Evolutionary conservation across 2,113 vertebrate genomes (phyloP), one percentile per base, ranked within the genome.

Genomic region (Coturnix japonica): DNA sequence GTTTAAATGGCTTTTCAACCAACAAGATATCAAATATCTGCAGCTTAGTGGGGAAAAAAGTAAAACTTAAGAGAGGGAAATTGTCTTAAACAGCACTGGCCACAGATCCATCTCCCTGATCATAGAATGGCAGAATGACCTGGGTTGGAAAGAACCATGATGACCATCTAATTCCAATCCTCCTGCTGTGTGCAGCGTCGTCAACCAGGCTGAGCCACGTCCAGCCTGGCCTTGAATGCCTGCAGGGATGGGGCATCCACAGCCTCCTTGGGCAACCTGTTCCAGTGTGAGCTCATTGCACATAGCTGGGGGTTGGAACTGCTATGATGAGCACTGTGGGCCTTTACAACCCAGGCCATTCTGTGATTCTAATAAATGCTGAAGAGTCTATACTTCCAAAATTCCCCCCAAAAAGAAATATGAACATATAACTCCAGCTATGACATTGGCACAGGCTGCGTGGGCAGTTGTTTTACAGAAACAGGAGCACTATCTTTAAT

Each of bases 401-500:
- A 87, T 71, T 77, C n/a, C 46, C 87, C 67, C 54, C 51, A 54
- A 92, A 92, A 53, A 53, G 51, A 53, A 28, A 26, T 28, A 89
- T 91, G 22, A 76, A 35, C 46, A 47, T 56, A 28, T 31, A 39
- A 4, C 28, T 81, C 65, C 59, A 85, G 80, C 89, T 74, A 66
- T 83, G 91, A 72, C 89, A 91, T 20, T 82, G 76, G 57, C 96
- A 97, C 93, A 63, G 90, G 85, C 78, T 97, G 94, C 22, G 95
- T 97, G 89, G 95, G 96, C 56, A 92, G 93, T 41, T 85, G 91
- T 75, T 91, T 89, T 96, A 90, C 71, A 87, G 89, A 77, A 92
- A 92, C 91, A 94, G 44, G 41, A 66, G 59, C 18, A 22, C 37
- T 77, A 78, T 79, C 80, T 96, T 67, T 81, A 87, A n/a, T 73